phyloP scores from a whole-genome alignment of 2,797 vertebrate genomes.

The Myiothlypis coronata region DNA sequence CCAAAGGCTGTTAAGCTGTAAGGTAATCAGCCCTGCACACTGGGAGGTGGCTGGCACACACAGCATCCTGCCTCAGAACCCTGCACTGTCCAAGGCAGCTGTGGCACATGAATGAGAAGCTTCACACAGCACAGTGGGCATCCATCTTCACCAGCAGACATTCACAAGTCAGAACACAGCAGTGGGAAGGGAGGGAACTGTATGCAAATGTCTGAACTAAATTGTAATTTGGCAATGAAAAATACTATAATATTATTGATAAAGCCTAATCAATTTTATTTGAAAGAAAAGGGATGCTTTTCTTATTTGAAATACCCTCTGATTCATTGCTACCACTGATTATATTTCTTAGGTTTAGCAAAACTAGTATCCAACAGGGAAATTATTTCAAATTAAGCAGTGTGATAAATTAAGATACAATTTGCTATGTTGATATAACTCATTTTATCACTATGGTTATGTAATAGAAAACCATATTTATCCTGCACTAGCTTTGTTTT shows the following conservation, averaged over 20 bases:
- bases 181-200: neutral
- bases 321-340: neutral
- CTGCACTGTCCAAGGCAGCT: neutral
- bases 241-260: neutral
- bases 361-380: neutral
- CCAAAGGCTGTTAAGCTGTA: neutral
- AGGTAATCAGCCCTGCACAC: neutral
- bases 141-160: neutral
- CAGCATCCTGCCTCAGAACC: neutral
- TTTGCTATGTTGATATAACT: neutral
- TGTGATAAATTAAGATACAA: slow-evolving; percentile 10
- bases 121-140: neutral
- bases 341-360: neutral
- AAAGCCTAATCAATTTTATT: slow-evolving; percentile 21
- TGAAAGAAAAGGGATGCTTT: neutral
- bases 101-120: neutral
- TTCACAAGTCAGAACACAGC: neutral
- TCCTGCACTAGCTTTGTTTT: neutral
- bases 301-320: neutral
- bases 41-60: neutral
- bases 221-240: neutral
- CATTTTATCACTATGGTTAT: slow-evolving; percentile 14
- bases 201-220: neutral
- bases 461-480: neutral
- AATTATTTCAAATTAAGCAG: neutral